Evolutionary conservation across 2,113 vertebrate genomes (phyloP).

Genomic region (Pseudorectes ferrugineus): DNA sequence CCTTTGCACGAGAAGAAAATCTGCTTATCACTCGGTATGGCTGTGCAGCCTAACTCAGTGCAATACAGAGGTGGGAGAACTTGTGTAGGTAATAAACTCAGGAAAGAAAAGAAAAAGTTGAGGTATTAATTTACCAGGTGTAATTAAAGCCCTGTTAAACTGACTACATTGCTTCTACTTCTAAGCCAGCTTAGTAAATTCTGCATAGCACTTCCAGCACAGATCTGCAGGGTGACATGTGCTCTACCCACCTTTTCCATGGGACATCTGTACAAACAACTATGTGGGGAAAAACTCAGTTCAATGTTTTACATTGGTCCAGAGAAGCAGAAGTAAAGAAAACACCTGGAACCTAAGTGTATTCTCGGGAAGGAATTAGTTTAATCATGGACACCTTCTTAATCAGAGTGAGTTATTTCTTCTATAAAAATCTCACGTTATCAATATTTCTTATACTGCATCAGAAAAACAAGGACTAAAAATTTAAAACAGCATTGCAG

Average conservation of each 20-base stretch:
- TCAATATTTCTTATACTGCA: neutral
- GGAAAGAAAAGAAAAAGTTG: neutral
- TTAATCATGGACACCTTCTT: neutral
- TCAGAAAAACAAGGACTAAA: neutral
- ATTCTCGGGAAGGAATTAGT: neutral
- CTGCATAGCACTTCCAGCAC: neutral
- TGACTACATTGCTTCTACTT: neutral
- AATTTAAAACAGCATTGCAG: neutral
- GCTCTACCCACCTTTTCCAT: neutral
- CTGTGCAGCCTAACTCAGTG: neutral
- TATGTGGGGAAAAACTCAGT: neutral
- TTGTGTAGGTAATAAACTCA: neutral
- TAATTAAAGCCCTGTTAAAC: neutral
- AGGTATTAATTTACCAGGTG: neutral
- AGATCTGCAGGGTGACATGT: neutral
- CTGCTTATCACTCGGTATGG: accelerated
- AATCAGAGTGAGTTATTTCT: neutral
- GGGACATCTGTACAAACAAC: neutral
- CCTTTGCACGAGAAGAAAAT: neutral
- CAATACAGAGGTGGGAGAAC: neutral
- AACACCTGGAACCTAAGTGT: neutral
- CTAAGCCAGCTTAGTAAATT: neutral
- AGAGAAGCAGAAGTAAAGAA: neutral
- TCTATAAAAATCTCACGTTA: neutral
- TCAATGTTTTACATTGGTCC: neutral